phyloP scores from a whole-genome alignment of 2,888 invertebrate species.

The Brassicogethes aeneus region DNA sequence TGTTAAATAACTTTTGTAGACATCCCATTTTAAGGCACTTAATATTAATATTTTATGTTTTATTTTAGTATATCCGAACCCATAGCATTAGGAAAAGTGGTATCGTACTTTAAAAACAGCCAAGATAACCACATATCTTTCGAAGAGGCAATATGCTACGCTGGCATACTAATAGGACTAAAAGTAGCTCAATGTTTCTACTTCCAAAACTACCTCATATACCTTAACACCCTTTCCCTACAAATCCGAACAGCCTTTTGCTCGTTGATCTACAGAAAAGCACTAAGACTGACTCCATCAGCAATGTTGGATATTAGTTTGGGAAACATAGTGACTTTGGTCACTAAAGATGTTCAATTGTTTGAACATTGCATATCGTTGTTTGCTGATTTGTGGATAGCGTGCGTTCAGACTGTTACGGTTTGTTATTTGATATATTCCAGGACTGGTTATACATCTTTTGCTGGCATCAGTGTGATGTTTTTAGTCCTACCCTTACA shows the following conservation, averaged over 20 bases:
- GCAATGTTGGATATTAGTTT: conserved; percentile 18
- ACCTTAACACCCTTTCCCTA: conserved; percentile 62
- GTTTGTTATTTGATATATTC: conserved; percentile 70
- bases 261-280: conserved; percentile 60
- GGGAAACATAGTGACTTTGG: conserved; percentile 70
- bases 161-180: conserved; percentile 52
- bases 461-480: conserved; percentile 46
- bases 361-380: conserved; percentile 83
- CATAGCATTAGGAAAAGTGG: conserved; percentile 55
- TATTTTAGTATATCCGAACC: conserved; percentile 52
- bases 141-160: conserved; percentile 58
- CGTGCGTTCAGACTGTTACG: conserved; percentile 72
- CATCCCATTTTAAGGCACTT: too few relatives aligned
- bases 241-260: conserved; percentile 72
- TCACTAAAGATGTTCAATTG: conserved; percentile 86
- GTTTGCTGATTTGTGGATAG: conserved; percentile 86
- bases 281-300: conserved; percentile 19
- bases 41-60: too few relatives aligned
- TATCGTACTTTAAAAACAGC: conserved; percentile 51
- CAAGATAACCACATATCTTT: conserved; percentile 43
- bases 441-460: conserved; percentile 44
- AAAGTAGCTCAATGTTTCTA: conserved; percentile 52
- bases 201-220: conserved; percentile 77
- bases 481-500: conserved; percentile 24
- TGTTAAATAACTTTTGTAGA: too few relatives aligned